Evolutionary conservation across 2,888 invertebrate species (phyloP), one percentile per base, ranked within the genome.

Genomic region (Podabrus alpinus): DNA sequence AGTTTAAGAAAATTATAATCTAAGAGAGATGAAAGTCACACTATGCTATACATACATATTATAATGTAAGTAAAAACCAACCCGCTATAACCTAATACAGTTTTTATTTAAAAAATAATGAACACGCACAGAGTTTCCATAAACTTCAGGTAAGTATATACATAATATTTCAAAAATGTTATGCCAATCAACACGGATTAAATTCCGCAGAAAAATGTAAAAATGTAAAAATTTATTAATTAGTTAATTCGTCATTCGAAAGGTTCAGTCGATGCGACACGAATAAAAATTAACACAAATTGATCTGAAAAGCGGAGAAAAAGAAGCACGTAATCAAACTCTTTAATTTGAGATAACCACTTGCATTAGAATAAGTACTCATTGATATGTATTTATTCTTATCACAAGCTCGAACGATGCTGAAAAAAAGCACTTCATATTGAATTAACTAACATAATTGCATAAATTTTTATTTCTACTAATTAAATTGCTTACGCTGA

Each of bases 371-470:
- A 72, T 29, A 59, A 71, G 62, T 71, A 62, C 76, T 76, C 73
- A 73, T 76, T 76, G 73, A 70, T 76, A 76, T 76, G 76, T 76
- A 76, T 76, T 45, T 45, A 45, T 45, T 45, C 45, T 45, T 45
- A 45, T 45, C 45, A 45, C 45, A 45, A 45, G n/a, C 45, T n/a
- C n/a, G 45, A 45, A n/a, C 45, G 45, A 45, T n/a, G n/a, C 45
- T 45, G 45, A 45, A 45, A 45, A 29, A 45, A 45, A 45, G 45
- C 45, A 45, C 45, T 45, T 45, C n/a, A 45, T 45, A 45, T 45
- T 45, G 45, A 45, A 45, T 45, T 45, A 13, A 45, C 45, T 45
- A 45, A 45, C 45, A 45, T 45, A 45, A 45, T 45, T 45, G 45
- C 45, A 45, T 45, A 45, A 13, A 45, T 45, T 45, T 45, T 45